Conservation (phyloP, 2,888 invertebrate species). For the Limnephilus marmoratus region DNA sequence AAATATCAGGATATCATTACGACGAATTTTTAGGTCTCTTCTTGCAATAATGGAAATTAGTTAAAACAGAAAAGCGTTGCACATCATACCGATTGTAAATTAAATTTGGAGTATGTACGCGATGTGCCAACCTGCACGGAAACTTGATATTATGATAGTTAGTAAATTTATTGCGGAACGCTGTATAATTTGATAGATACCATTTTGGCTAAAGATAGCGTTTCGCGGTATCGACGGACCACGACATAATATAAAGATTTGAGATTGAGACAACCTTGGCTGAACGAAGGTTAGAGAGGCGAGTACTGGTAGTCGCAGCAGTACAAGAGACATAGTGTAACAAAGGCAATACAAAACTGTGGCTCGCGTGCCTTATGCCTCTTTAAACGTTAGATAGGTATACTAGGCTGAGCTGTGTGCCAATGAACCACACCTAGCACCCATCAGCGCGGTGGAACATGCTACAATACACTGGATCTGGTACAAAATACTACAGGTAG, state of each 20-base stretch:
- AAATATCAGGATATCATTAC: too few species aligned
- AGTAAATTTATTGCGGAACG: background rate
- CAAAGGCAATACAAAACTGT: background rate
- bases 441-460: too few species aligned
- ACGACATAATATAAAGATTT: slow-evolving; percentile 38
- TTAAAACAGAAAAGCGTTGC: background rate
- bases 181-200: background rate
- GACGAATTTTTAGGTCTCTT: too few species aligned
- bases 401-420: too few species aligned
- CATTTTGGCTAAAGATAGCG: slow-evolving; percentile 24
- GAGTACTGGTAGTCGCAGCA: background rate
- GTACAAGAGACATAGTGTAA: slow-evolving; percentile 22
- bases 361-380: background rate
- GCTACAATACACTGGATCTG: too few species aligned
- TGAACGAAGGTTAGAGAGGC: slow-evolving; percentile 39
- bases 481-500: too few species aligned
- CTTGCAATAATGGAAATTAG: background rate
- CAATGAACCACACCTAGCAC: too few species aligned
- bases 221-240: slow-evolving; percentile 24
- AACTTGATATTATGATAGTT: background rate
- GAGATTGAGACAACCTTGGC: slow-evolving; percentile 39
- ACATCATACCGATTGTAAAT: background rate
- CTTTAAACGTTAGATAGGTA: background rate
- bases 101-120: background rate
- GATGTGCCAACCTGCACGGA: background rate